Conservation (phyloP, 2,888 invertebrate genomes). For the Drosophila longiperda region DNA sequence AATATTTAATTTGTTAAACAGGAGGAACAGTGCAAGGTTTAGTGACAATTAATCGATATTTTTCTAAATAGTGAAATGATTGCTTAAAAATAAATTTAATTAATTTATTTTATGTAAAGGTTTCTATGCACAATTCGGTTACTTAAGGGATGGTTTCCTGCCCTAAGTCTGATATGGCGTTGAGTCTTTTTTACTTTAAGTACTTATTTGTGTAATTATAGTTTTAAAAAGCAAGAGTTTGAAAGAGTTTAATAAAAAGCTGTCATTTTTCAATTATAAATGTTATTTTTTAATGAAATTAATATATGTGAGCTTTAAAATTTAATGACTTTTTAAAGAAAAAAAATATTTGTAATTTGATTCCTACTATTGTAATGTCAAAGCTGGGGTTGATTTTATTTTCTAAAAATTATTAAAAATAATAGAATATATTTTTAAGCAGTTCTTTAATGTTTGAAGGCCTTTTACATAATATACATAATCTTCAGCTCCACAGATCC, state of each 20-base stretch:
- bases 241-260: neutral
- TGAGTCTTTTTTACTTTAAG: neutral
- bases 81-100: neutral
- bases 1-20: neutral
- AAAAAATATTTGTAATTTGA: neutral
- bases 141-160: neutral
- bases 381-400: neutral
- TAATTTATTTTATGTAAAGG: neutral
- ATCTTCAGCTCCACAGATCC: no score
- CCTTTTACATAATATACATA: neutral
- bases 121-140: neutral
- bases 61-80: neutral
- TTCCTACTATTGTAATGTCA: neutral
- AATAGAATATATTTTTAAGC: neutral
- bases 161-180: neutral
- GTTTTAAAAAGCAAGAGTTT: neutral
- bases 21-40: neutral
- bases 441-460: neutral
- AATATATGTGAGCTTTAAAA: neutral
- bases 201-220: neutral
- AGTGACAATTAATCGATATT: rapidly evolving
- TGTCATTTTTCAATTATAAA: neutral
- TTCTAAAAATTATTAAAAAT: neutral
- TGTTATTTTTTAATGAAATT: neutral
- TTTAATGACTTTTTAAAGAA: neutral